Percentiles rank a stretch among this genome's conserved stretches.
These are phyloP conservation scores for Epinotia brunnichana DNA, from an alignment of 2,888 invertebrate genomes.

Conservation along the genomic window DNA sequence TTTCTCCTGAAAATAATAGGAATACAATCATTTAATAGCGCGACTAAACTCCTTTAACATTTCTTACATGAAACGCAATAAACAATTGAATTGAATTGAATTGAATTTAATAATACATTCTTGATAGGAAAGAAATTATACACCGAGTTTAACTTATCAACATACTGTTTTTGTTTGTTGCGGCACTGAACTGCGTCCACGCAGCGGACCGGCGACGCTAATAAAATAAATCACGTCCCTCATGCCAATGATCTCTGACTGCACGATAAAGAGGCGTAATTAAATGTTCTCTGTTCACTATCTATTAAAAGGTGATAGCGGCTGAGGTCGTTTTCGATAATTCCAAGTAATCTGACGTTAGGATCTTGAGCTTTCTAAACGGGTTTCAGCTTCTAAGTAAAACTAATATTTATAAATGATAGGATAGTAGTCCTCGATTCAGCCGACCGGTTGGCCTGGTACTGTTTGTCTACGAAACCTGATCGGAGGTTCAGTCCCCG, in stretches of 20 bases:
- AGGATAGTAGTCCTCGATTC: slow-evolving; percentile 25
- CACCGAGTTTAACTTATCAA: background rate
- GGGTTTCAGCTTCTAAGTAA: slow-evolving; percentile 28
- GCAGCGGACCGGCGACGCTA: slow-evolving; percentile 10
- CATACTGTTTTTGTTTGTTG: slow-evolving; percentile 12
- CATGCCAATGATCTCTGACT: slow-evolving; percentile 40
- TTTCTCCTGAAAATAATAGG: background rate
- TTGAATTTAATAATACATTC: too few relatives aligned
- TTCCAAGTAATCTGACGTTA: slow-evolving; percentile 35
- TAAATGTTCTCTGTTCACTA: slow-evolving; percentile 15
- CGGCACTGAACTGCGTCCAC: slow-evolving; percentile 1
- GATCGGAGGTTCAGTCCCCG: background rate
- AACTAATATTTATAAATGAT: slow-evolving; percentile 21
- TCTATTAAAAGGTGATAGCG: slow-evolving; percentile 15
- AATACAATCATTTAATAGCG: too few relatives aligned
- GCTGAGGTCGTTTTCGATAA: slow-evolving; percentile 29
- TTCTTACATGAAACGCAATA: too few relatives aligned
- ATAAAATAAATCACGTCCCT: slow-evolving; percentile 27
- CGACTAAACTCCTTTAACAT: too few relatives aligned
- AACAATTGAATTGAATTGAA: too few relatives aligned
- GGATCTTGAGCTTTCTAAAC: slow-evolving; percentile 41
- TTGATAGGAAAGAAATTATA: background rate
- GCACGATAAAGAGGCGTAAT: slow-evolving; percentile 27
- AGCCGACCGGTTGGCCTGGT: slow-evolving; percentile 28
- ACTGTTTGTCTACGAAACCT: background rate